Percentiles rank a stretch among this genome's conserved stretches.
These are phyloP conservation scores for Drosophila infuscata DNA, from an alignment of 2,888 invertebrate species.

Conservation along the genomic window DNA sequence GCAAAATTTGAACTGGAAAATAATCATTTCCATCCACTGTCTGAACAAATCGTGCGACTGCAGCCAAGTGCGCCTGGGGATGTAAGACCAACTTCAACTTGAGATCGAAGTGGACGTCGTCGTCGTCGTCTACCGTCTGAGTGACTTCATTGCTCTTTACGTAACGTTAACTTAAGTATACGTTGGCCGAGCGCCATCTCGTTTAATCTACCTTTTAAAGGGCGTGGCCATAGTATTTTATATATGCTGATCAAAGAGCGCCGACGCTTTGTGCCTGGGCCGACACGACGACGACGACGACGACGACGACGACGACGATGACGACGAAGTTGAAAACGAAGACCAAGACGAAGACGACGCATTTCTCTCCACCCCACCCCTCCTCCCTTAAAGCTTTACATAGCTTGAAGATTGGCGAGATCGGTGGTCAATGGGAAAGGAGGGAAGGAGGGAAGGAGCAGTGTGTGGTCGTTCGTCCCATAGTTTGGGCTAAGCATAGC, in stretches of 20 bases:
- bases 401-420: slow-evolving; percentile 17
- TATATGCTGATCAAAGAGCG: slow-evolving; percentile 84
- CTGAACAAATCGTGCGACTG: slow-evolving; percentile 53
- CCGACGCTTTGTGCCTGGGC: slow-evolving; percentile 83
- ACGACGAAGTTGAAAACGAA: slow-evolving; percentile 29
- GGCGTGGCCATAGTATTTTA: slow-evolving; percentile 85
- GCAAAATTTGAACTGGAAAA: slow-evolving; percentile 2
- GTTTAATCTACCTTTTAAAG: slow-evolving; percentile 85
- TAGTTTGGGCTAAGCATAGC: slow-evolving; percentile 46
- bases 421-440: slow-evolving; percentile 6
- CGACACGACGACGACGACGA: slow-evolving; percentile 62
- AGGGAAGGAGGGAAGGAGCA: slow-evolving; percentile 8
- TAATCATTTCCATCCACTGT: slow-evolving; percentile 57
- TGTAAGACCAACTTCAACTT: slow-evolving; percentile 47
- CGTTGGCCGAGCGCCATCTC: slow-evolving; percentile 85
- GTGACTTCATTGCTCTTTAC: slow-evolving; percentile 81
- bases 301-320: slow-evolving; percentile 32
- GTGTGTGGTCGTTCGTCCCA: slow-evolving; percentile 56
- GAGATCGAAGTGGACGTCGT: slow-evolving; percentile 38
- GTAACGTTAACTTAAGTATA: slow-evolving; percentile 82
- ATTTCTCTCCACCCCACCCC: slow-evolving; percentile 4
- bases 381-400: slow-evolving; percentile 25
- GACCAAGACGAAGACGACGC: slow-evolving; percentile 35
- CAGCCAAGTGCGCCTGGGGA: slow-evolving; percentile 67
- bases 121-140: slow-evolving; percentile 55